Evolutionary conservation across 2,888 invertebrate species (phyloP).

Genomic region (Anticlea derivata): DNA sequence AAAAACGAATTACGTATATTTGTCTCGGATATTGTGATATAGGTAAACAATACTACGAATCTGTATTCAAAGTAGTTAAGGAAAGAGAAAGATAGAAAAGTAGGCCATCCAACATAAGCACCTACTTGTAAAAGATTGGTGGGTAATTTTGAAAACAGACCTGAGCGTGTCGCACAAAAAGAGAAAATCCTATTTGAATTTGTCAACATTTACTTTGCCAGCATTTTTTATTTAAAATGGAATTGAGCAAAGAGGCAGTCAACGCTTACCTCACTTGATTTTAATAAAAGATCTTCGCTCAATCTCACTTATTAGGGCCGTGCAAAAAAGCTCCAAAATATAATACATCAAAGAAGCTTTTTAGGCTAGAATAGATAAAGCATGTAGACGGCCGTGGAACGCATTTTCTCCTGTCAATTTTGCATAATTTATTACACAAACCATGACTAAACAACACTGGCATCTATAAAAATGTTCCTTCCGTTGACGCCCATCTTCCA

Average conservation of each 20-base stretch:
- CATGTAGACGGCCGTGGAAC: slow-evolving; percentile 47
- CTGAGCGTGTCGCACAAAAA: neutral
- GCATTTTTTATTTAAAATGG: neutral
- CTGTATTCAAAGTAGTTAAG: slow-evolving; percentile 2
- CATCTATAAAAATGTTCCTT: slow-evolving; percentile 43
- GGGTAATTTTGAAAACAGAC: slow-evolving; percentile 2
- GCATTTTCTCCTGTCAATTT: slow-evolving; percentile 53
- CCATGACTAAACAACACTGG: slow-evolving; percentile 52
- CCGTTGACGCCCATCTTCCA: slow-evolving; percentile 38
- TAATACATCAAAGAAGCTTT: slow-evolving; percentile 40
- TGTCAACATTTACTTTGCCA: neutral
- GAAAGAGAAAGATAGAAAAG: neutral
- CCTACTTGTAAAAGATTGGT: slow-evolving; percentile 7
- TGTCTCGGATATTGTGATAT: slow-evolving; percentile 2
- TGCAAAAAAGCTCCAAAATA: slow-evolving; percentile 24
- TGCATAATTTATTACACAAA: slow-evolving; percentile 58
- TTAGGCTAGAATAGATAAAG: slow-evolving; percentile 44
- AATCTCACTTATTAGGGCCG: slow-evolving; percentile 12
- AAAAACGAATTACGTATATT: slow-evolving; percentile 23
- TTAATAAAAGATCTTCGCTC: slow-evolving; percentile 13
- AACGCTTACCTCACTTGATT: slow-evolving; percentile 12
- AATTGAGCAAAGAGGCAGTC: neutral
- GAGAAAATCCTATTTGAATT: neutral
- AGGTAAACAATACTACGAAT: slow-evolving; percentile 5
- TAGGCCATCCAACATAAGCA: neutral